These are phyloP conservation scores for Cheilosia vernalis DNA, from an alignment of 2,888 invertebrate genomes.

Conservation along the genomic window DNA sequence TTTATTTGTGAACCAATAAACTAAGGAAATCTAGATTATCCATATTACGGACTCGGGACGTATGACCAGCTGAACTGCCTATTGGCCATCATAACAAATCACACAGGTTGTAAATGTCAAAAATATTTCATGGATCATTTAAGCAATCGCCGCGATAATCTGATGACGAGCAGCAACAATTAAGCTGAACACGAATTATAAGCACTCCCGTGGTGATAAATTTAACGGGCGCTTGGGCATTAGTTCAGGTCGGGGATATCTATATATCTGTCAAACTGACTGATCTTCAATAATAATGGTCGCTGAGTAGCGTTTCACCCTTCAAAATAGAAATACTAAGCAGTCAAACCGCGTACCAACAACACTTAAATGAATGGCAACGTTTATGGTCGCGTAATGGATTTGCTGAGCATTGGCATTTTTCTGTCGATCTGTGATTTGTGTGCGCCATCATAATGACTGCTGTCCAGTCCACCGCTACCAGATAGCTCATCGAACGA, in stretches of 20 bases:
- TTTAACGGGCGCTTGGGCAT: slow-evolving; percentile 15
- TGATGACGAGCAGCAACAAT: slow-evolving; percentile 2
- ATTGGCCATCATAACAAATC: slow-evolving; percentile 9
- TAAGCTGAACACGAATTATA: slow-evolving; percentile 1
- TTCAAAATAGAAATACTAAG: not conserved
- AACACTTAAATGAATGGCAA: slow-evolving; percentile 42
- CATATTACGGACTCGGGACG: not conserved
- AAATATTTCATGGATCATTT: slow-evolving; percentile 52
- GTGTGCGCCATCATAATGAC: slow-evolving; percentile 30
- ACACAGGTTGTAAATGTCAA: slow-evolving; percentile 24
- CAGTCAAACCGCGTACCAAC: not conserved
- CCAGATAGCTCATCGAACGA: slow-evolving; percentile 42
- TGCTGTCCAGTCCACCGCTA: slow-evolving; percentile 3
- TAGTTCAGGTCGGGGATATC: not conserved
- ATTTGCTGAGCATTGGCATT: slow-evolving; percentile 24
- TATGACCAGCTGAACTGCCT: slow-evolving; percentile 1
- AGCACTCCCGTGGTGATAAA: not conserved
- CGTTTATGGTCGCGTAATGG: slow-evolving; percentile 52
- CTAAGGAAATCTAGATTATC: not conserved
- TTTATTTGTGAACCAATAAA: slow-evolving; percentile 1
- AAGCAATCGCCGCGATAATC: slow-evolving; percentile 7
- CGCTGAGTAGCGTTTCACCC: slow-evolving; percentile 18
- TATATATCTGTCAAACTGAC: not conserved
- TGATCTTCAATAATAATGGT: slow-evolving; percentile 15
- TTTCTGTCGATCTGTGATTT: slow-evolving; percentile 30